These are phyloP conservation scores for Lycophotia porphyrea DNA, from an alignment of 2,888 invertebrate genomes.

Conservation along the genomic window DNA sequence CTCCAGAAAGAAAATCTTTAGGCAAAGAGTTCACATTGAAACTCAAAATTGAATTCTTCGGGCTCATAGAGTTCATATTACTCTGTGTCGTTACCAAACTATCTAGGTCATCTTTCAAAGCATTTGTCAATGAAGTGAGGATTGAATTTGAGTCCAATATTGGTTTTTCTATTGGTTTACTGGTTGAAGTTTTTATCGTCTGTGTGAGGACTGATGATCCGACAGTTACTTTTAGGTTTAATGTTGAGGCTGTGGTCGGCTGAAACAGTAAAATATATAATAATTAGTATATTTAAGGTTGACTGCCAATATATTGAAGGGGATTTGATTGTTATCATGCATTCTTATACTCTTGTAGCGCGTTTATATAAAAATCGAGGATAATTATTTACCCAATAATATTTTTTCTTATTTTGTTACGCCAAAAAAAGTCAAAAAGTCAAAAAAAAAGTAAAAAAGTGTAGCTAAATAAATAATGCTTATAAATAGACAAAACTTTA, in stretches of 20 bases:
- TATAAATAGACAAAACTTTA: slow-evolving; percentile 14
- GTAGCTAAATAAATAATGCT: too few relatives aligned
- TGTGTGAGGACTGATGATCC: slow-evolving; percentile 79
- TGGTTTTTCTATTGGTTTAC: slow-evolving; percentile 52
- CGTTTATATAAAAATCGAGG: too few relatives aligned
- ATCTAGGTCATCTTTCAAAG: slow-evolving; percentile 52
- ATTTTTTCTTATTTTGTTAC: too few relatives aligned
- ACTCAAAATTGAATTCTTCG: slow-evolving; percentile 62
- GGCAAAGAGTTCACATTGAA: slow-evolving; percentile 71
- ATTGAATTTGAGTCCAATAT: slow-evolving; percentile 42
- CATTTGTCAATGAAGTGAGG: slow-evolving; percentile 33
- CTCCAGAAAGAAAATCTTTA: slow-evolving; percentile 71
- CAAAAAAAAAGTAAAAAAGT: too few relatives aligned
- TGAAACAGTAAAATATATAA: slow-evolving; percentile 59
- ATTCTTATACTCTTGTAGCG: too few relatives aligned
- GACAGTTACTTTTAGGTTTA: slow-evolving; percentile 78
- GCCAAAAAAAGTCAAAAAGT: too few relatives aligned
- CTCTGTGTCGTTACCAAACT: slow-evolving; percentile 20
- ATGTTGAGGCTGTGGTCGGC: slow-evolving; percentile 67
- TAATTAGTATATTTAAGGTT: neutral
- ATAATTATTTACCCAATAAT: too few relatives aligned
- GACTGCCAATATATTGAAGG: neutral
- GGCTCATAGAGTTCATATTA: slow-evolving; percentile 31
- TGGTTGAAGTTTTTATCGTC: slow-evolving; percentile 71
- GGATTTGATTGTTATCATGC: neutral